Base-by-base conservation (phyloP, 92 coral and sea anemone genomes). In the Heteractis magnifica region DNA sequence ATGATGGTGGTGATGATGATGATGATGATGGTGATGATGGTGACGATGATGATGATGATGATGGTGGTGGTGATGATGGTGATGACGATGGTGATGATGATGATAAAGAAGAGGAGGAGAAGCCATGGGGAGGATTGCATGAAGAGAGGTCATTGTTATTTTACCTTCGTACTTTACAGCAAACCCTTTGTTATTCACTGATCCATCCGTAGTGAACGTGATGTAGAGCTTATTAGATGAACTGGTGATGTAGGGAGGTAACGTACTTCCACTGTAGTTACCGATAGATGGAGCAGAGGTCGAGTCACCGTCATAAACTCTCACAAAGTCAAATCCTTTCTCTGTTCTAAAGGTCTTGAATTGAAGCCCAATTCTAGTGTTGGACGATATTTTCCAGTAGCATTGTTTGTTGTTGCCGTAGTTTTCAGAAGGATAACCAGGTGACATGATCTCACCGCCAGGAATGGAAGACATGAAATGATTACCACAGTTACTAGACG, bases 281-380 rank as follows among this genome's bases (percentile, higher is more conserved):
- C 70, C 70, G 1, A 62, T 20, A 18, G 20, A 62, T 9, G 81
- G 72, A 19, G 82, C 55, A 5, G 85, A 81, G 14, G 78, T 7
- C 6, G 83, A 84, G 41, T 16, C n/a, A 14, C 87, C 87, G 73
- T 78, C 87, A 64, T 84, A 84, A 21, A 84, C 83, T 7, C 34
- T 64, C 2, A 84, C 79, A 55, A 3, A 56, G 50, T 86, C 89
- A 8, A 5, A 52, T 16, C 11, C 7, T 8, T 64, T 0, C 26
- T 86, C 89, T 0, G 85, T 80, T 55, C 8, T 6, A 49, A 86
- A 86, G 10, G 77, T 68, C 60, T 58, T 19, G 75, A 86, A 86
- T 11, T 23, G 44, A 12, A 86, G 89, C 23, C 80, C 77, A 6
- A 86, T 51, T 5, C 41, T 49, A 1, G 89, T 34, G 44, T 34